phyloP scores from a whole-genome alignment of 53 echinoderm and acorn worm genomes.

The Apostichopus leukothele region DNA sequence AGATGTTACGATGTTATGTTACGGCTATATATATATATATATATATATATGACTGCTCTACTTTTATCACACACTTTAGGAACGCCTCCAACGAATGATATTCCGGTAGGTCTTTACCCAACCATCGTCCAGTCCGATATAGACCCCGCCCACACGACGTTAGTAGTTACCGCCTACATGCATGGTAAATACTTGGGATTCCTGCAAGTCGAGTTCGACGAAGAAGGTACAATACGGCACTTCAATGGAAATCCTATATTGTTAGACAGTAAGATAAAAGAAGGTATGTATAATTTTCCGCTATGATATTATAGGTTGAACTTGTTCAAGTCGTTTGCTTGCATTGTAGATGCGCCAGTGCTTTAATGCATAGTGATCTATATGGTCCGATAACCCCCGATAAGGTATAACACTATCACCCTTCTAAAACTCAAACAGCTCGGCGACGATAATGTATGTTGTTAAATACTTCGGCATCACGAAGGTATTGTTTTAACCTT shows the following conservation, averaged over 20 bases:
- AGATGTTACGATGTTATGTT: too few relatives aligned
- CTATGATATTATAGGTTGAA: background rate
- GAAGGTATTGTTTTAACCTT: too few relatives aligned
- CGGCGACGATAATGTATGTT: too few relatives aligned
- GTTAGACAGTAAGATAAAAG: slow-evolving; percentile 21
- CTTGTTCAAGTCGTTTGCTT: background rate
- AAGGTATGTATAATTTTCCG: slow-evolving; percentile 27
- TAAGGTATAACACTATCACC: too few relatives aligned
- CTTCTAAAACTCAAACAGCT: too few relatives aligned
- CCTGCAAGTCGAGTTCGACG: slow-evolving; percentile 46
- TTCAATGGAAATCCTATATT: slow-evolving; percentile 47
- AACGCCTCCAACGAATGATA: slow-evolving; percentile 63
- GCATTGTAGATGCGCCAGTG: background rate
- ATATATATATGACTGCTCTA: background rate
- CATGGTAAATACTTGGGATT: slow-evolving; percentile 46
- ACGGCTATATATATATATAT: too few relatives aligned
- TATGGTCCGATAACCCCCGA: background rate
- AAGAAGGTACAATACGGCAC: slow-evolving; percentile 2
- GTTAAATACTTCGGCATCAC: too few relatives aligned
- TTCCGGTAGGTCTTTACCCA: slow-evolving; percentile 67
- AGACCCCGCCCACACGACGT: slow-evolving; percentile 5
- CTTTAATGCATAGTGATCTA: background rate
- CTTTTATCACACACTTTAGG: slow-evolving; percentile 49
- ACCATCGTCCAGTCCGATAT: slow-evolving; percentile 51
- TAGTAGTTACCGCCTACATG: slow-evolving; percentile 9